A percentile compares a stretch with the other conserved stretches of the same genome.
Evolutionary conservation across 2,888 invertebrate genomes (phyloP).

Genomic region (Acanthosepion pharaonis): DNA sequence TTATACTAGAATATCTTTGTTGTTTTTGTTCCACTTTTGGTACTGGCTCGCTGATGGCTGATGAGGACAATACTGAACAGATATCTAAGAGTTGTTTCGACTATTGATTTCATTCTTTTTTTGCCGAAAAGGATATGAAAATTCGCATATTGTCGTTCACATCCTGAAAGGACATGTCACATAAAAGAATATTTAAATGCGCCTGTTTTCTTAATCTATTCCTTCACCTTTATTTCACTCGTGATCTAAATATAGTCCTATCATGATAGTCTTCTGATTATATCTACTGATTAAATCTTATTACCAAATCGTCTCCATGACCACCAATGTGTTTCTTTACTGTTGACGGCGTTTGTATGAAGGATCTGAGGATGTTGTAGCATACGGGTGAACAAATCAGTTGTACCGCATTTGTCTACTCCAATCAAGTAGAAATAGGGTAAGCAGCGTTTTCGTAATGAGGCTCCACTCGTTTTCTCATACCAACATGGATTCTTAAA

Average conservation of each 20-base stretch:
- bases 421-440: slow-evolving; percentile 68
- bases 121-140: too few relatives aligned
- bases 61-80: too few relatives aligned
- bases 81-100: too few relatives aligned
- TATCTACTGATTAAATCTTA: background rate
- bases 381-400: slow-evolving; percentile 61
- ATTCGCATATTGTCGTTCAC: too few relatives aligned
- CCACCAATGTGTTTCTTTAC: slow-evolving; percentile 67
- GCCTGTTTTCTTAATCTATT: too few relatives aligned
- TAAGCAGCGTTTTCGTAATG: slow-evolving; percentile 54
- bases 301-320: slow-evolving; percentile 63
- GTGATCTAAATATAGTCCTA: background rate
- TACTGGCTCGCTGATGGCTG: too few relatives aligned
- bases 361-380: slow-evolving; percentile 59
- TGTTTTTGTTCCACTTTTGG: too few relatives aligned
- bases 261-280: background rate
- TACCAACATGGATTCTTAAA: slow-evolving; percentile 63
- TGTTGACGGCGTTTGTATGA: slow-evolving; percentile 55
- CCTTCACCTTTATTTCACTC: background rate
- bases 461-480: slow-evolving; percentile 46
- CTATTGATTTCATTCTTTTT: too few relatives aligned
- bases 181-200: too few relatives aligned
- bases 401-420: slow-evolving; percentile 65
- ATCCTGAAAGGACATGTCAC: too few relatives aligned
- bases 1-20: too few relatives aligned